These are phyloP conservation scores for Leucophora obtusa DNA, from an alignment of 2,888 invertebrate genomes.

Conservation along the genomic window DNA sequence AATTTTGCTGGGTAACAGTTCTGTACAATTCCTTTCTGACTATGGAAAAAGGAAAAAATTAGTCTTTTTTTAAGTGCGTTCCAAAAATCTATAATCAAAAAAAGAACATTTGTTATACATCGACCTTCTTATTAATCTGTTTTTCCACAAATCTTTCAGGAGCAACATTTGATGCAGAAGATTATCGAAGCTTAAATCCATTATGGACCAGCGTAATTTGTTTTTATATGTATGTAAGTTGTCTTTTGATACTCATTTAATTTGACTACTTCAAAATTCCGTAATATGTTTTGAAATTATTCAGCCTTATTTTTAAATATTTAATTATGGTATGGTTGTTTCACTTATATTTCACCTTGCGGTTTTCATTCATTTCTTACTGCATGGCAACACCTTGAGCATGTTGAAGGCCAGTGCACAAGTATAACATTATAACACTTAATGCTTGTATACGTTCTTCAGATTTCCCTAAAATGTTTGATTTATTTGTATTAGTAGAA, in stretches of 20 bases:
- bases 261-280: conserved; percentile 62
- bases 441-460: conserved; percentile 94
- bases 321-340: conserved; percentile 8
- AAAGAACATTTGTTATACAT: no score
- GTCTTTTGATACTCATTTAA: conserved; percentile 32
- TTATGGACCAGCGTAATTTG: not conserved
- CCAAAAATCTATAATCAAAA: no score
- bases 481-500: conserved; percentile 49
- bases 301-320: conserved; percentile 58
- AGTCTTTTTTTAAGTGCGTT: no score
- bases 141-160: no score
- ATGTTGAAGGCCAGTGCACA: conserved; percentile 93
- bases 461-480: conserved; percentile 81
- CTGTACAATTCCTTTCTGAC: no score
- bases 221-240: conserved; percentile 16
- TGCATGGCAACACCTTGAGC: conserved; percentile 76
- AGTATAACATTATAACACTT: conserved; percentile 95
- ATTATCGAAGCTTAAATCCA: no score
- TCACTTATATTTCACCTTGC: not conserved
- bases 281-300: conserved; percentile 54
- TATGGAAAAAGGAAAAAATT: no score
- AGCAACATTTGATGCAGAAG: no score
- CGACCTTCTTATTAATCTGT: no score
- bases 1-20: no score
- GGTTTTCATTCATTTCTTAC: conserved; percentile 60